Conservation (phyloP, 2,888 invertebrate species). For the Caenorhabditis auriculariae region DNA sequence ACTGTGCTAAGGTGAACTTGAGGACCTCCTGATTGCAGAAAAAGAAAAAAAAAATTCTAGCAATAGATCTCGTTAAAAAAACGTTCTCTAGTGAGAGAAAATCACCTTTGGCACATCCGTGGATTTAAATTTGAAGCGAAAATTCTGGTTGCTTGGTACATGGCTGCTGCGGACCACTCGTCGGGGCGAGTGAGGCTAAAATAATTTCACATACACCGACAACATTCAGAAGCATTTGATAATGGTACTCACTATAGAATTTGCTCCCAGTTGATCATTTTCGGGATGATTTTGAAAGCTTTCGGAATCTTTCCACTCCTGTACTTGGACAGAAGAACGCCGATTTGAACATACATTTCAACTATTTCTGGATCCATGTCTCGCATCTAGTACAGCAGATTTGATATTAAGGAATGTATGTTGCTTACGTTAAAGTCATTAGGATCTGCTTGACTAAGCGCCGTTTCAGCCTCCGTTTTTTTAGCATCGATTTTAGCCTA, state of each 20-base stretch:
- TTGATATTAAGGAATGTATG: not conserved
- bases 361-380: conserved; percentile 77
- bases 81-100: conserved; percentile 2
- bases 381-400: conserved; percentile 35
- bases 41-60: conserved; percentile 27
- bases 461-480: conserved; percentile 37
- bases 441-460: conserved; percentile 32
- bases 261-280: conserved; percentile 69
- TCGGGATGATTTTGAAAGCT: conserved; percentile 94
- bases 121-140: conserved; percentile 96
- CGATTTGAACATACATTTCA: conserved; percentile 86
- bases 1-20: no score
- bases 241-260: conserved; percentile 62
- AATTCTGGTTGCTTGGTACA: conserved; percentile 92
- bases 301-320: conserved; percentile 95
- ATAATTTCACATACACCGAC: not conserved
- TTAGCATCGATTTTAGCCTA: conserved; percentile 68
- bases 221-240: not conserved
- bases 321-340: conserved; percentile 82
- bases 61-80: not conserved
- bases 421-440: conserved; percentile 36
- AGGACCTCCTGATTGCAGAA: no score
- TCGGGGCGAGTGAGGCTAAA: conserved; percentile 75
- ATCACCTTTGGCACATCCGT: conserved; percentile 84
- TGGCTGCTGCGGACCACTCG: conserved; percentile 95